Evolutionary conservation across 2,113 vertebrate species (phyloP).

Genomic region (Craseonycteris thonglongyai): DNA sequence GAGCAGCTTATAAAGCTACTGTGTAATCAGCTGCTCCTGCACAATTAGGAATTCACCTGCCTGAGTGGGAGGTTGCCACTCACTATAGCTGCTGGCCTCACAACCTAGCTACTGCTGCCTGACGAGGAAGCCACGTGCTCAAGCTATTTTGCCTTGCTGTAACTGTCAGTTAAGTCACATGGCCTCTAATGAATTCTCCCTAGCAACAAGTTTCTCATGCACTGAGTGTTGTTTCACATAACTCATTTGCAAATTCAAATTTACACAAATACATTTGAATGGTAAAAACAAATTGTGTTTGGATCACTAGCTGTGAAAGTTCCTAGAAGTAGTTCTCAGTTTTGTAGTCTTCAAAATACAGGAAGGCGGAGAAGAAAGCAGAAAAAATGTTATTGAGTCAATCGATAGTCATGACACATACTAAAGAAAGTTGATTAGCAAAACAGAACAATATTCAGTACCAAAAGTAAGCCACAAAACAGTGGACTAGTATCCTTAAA

Average conservation of each 20-base stretch:
- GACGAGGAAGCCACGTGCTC: background rate
- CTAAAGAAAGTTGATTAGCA: background rate
- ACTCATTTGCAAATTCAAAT: background rate
- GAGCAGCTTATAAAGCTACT: background rate
- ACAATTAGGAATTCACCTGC: background rate
- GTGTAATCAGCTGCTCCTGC: background rate
- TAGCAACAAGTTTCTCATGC: background rate
- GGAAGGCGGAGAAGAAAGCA: background rate
- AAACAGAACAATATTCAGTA: background rate
- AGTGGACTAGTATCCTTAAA: background rate
- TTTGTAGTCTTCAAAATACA: background rate
- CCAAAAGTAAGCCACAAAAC: background rate
- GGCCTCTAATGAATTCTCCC: background rate
- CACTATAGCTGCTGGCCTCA: background rate
- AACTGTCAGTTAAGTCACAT: background rate
- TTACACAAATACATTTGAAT: background rate
- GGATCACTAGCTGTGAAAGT: background rate
- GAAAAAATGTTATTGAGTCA: background rate
- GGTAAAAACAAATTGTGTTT: constrained; percentile 8
- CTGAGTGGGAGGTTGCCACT: background rate
- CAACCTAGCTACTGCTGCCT: background rate
- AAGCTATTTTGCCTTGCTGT: background rate
- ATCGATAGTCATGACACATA: background rate
- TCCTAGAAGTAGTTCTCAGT: background rate
- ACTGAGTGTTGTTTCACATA: background rate